A percentile compares a stretch with the other conserved stretches of the same genome.
Evolutionary conservation across 2,888 invertebrate genomes (phyloP).

Genomic region (Lasioglossum leucozonium): DNA sequence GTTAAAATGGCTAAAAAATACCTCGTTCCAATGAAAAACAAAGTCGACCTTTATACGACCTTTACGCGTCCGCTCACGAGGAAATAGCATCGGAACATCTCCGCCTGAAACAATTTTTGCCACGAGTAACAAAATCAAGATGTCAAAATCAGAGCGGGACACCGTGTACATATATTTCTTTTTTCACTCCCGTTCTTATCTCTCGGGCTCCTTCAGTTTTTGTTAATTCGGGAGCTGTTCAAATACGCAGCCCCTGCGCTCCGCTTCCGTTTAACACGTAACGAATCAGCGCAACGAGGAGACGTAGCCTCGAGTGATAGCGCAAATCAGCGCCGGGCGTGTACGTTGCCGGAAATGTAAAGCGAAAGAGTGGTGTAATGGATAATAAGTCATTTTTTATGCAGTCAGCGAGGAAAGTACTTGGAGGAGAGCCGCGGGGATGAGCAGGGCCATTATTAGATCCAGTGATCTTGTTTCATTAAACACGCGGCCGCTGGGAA

Average conservation of each 20-base stretch:
- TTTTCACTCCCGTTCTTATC: neutral
- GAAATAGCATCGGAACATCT: too few relatives aligned
- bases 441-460: neutral
- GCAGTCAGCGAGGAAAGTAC: slow-evolving; percentile 1
- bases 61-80: too few relatives aligned
- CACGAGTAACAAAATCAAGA: too few relatives aligned
- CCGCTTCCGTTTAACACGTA: neutral
- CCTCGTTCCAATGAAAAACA: too few relatives aligned
- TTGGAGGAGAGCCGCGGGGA: neutral
- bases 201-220: neutral
- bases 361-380: neutral
- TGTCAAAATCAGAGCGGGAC: too few relatives aligned
- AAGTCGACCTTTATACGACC: too few relatives aligned
- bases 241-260: neutral
- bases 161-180: too few relatives aligned
- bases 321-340: neutral
- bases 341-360: neutral
- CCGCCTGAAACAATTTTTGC: too few relatives aligned
- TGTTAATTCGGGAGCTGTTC: neutral
- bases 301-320: neutral
- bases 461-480: slow-evolving; percentile 11
- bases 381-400: slow-evolving; percentile 11
- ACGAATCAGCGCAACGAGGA: neutral
- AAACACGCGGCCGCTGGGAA: neutral
- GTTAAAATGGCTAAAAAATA: too few relatives aligned